Percentiles rank a stretch among this genome's conserved stretches.
Evolutionary conservation across 2,113 vertebrate species (phyloP).

Genomic region (Buteo buteo): DNA sequence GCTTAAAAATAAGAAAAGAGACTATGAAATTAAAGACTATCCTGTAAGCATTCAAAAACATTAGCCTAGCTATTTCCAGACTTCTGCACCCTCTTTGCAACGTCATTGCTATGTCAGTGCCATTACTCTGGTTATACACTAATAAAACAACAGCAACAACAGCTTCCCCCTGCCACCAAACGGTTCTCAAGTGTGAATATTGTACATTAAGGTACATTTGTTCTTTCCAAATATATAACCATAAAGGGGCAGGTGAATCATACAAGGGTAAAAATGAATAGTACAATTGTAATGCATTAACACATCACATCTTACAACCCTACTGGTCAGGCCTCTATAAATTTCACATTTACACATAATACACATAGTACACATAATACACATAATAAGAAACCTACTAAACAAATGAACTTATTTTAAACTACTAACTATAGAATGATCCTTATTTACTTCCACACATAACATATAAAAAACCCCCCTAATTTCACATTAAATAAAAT

Average conservation of each 20-base stretch:
- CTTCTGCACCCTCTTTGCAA: not conserved
- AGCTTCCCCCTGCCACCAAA: not conserved
- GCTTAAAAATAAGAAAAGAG: not conserved
- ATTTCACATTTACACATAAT: no score
- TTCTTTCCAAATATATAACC: not conserved
- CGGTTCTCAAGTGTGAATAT: not conserved
- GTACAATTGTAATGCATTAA: conserved; percentile 8
- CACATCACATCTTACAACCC: not conserved
- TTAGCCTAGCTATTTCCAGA: not conserved
- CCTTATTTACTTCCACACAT: not conserved
- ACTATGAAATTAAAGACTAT: not conserved
- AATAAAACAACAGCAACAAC: not conserved
- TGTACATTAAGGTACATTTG: not conserved
- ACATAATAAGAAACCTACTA: not conserved
- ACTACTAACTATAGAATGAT: not conserved
- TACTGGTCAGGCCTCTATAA: not conserved
- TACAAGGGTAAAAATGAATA: not conserved
- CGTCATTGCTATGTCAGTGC: not conserved
- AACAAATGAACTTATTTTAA: not conserved
- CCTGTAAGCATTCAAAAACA: not conserved
- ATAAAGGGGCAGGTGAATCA: conserved; percentile 2
- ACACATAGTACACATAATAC: no score
- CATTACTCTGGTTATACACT: not conserved
- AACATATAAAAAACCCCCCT: not conserved
- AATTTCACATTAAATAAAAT: not conserved